These are phyloP conservation scores for Coracias cyanogaster DNA, from an alignment of 2,797 vertebrate genomes.

Conservation along the genomic window DNA sequence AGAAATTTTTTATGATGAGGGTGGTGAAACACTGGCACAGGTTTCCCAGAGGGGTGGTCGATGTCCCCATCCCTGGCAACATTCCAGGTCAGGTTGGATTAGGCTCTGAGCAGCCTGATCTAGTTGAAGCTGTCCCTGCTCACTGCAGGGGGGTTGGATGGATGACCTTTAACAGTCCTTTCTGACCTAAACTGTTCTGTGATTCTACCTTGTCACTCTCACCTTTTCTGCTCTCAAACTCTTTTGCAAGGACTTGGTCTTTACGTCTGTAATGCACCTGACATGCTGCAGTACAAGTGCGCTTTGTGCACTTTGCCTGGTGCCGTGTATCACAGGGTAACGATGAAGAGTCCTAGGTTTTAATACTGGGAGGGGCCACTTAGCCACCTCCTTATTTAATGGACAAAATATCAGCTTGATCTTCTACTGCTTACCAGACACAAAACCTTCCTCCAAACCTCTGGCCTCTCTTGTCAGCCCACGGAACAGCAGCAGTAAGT, in stretches of 20 bases:
- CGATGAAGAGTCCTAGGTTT: not conserved
- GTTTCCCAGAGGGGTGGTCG: not conserved
- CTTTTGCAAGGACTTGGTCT: not conserved
- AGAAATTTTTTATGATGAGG: not conserved
- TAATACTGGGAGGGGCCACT: not conserved
- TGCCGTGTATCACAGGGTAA: not conserved
- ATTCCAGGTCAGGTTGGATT: not conserved
- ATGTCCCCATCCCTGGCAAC: not conserved
- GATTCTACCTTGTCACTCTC: not conserved
- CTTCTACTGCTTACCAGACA: constrained; percentile 54
- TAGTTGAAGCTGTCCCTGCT: not conserved
- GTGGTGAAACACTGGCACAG: not conserved
- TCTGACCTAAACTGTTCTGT: not conserved
- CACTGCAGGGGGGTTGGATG: not conserved
- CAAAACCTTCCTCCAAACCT: not conserved
- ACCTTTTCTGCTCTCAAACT: not conserved
- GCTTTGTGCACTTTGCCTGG: not conserved
- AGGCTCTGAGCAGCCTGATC: not conserved
- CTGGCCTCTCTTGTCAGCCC: not conserved
- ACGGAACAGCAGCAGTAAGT: constrained; percentile 47
- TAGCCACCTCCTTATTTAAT: not conserved
- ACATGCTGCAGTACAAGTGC: not conserved
- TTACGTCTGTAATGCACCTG: fast-evolving
- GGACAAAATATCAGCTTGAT: not conserved
- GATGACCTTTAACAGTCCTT: not conserved